Percentiles rank a stretch among this genome's conserved stretches.
Evolutionary conservation across 2,888 invertebrate species (phyloP).

Genomic region (Patella pellucida): DNA sequence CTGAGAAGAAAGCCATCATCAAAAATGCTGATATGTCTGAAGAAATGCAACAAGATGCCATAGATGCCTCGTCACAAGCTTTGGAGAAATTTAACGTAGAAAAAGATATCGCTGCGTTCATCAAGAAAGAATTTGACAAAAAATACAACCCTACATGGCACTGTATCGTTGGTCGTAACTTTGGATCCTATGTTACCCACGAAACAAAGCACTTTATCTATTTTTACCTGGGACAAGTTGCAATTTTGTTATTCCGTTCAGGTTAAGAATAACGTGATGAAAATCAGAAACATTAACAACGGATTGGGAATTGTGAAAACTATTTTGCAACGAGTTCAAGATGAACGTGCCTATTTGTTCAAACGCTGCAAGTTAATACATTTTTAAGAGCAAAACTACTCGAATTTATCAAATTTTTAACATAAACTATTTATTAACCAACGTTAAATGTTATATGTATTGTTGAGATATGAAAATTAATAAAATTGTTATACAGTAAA

Average conservation of each 20-base stretch:
- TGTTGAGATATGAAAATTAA: no score
- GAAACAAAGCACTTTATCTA: constrained; percentile 99
- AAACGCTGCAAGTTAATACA: no score
- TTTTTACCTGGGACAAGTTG: constrained; percentile 99
- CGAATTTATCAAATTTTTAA: no score
- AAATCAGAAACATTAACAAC: no score
- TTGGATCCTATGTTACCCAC: constrained; percentile 98
- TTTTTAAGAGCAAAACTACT: no score
- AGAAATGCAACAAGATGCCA: constrained; percentile 99
- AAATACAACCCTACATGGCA: constrained; percentile 99
- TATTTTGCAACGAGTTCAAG: no score
- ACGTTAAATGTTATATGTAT: no score
- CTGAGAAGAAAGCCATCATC: constrained; percentile 88
- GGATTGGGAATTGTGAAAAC: no score
- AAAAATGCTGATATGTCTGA: constrained; percentile 99
- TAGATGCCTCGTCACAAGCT: constrained; percentile 98
- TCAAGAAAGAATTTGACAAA: constrained; percentile 99
- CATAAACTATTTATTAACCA: no score
- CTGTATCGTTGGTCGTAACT: constrained; percentile 98
- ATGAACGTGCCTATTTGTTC: no score
- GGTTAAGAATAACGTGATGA: constrained; percentile 77
- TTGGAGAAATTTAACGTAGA: constrained; percentile 99
- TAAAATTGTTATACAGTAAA: no score
- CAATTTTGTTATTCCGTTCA: constrained; percentile 98
- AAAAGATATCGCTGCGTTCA: constrained; percentile 99